A percentile compares a stretch with the other conserved stretches of the same genome.
Evolutionary conservation across 1,140 invertebrate species (phyloP).

Genomic region (Papilio dardanus): DNA sequence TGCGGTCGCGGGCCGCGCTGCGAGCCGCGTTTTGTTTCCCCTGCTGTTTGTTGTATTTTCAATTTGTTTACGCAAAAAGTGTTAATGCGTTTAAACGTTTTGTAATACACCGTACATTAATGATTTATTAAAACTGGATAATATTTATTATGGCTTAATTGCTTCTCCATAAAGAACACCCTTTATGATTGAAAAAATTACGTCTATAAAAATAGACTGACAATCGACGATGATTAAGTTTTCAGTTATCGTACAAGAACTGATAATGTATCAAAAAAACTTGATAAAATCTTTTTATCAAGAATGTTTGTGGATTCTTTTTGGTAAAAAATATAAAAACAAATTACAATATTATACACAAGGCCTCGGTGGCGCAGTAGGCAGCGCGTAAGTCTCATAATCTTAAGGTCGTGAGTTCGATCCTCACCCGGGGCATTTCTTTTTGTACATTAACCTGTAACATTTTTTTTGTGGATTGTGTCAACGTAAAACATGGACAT

Average conservation of each 20-base stretch:
- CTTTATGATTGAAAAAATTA: neutral
- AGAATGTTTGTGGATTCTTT: neutral
- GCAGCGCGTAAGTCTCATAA: conserved; percentile 37
- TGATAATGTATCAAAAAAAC: neutral
- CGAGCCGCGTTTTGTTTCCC: conserved; percentile 43
- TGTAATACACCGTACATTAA: conserved; percentile 3
- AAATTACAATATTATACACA: neutral
- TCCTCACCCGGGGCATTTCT: conserved; percentile 33
- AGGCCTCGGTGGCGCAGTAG: conserved; percentile 35
- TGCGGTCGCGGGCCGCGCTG: conserved; percentile 64
- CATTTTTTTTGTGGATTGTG: too few relatives aligned
- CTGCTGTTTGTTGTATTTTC: conserved; percentile 34
- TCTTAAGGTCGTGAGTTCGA: conserved; percentile 37
- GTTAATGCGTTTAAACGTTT: conserved; percentile 17
- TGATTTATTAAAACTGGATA: neutral
- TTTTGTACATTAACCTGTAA: neutral
- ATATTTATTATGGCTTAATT: neutral
- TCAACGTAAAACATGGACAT: too few relatives aligned
- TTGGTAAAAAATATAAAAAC: neutral
- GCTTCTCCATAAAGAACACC: neutral
- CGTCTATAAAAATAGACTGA: neutral
- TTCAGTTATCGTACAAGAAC: neutral
- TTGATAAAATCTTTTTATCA: neutral
- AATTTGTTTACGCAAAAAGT: conserved; percentile 25
- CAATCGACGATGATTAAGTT: neutral